A percentile compares a stretch with the other conserved stretches of the same genome.
Evolutionary conservation across 2,888 invertebrate genomes (phyloP).

Genomic region (Nowickia ferox): DNA sequence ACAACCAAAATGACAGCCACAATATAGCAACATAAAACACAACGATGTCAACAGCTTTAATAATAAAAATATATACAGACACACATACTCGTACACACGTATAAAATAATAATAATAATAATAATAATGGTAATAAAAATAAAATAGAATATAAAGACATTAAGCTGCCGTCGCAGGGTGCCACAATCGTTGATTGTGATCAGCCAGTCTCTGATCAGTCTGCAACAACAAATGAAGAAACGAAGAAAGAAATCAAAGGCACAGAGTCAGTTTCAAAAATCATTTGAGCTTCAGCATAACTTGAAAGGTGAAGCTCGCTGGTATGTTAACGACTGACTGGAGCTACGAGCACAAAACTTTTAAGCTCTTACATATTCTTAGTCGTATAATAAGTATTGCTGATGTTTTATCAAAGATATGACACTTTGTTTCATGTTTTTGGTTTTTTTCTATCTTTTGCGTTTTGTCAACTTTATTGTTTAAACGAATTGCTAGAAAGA

Average conservation of each 20-base stretch:
- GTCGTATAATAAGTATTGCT: constrained; percentile 10
- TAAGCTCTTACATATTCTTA: constrained; percentile 39
- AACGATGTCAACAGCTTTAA: constrained; percentile 44
- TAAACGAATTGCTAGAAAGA: constrained; percentile 40
- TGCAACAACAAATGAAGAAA: constrained; percentile 32
- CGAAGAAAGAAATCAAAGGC: constrained; percentile 22
- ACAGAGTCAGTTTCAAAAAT: constrained; percentile 22
- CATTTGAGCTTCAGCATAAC: constrained; percentile 7
- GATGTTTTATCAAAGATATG: constrained; percentile 67
- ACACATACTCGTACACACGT: too few species aligned
- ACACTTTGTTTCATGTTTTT: constrained; percentile 63
- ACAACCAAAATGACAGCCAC: constrained; percentile 60
- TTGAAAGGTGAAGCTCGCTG: background rate
- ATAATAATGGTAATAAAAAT: constrained; percentile 33
- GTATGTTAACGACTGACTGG: background rate
- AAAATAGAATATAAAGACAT: constrained; percentile 68
- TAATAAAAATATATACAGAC: background rate
- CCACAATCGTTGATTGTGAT: constrained; percentile 71
- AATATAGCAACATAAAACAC: constrained; percentile 39
- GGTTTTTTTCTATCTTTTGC: background rate
- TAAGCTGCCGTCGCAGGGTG: constrained; percentile 71
- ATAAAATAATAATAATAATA: background rate
- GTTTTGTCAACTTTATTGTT: constrained; percentile 29
- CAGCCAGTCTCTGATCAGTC: constrained; percentile 63
- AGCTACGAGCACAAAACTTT: background rate